These are phyloP conservation scores for Dicentrarchus labrax DNA, from an alignment of 2,113 vertebrate species.

Conservation along the genomic window DNA sequence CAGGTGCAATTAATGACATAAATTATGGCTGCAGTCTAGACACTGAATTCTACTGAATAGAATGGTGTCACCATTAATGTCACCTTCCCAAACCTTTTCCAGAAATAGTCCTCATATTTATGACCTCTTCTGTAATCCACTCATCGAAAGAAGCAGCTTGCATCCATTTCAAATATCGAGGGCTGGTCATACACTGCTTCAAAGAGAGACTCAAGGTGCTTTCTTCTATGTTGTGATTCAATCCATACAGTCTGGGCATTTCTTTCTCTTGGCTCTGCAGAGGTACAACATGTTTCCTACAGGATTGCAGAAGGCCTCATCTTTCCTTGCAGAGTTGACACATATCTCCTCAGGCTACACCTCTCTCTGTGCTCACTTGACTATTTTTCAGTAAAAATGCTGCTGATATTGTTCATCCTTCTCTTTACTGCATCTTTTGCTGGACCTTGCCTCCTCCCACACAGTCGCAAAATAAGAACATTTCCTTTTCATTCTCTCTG, in stretches of 20 bases:
- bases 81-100: conserved; percentile 3
- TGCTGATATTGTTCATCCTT: conserved; percentile 12
- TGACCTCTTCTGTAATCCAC: conserved; percentile 2
- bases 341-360: conserved; percentile 45
- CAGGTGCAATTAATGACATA: neutral
- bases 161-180: conserved; percentile 12
- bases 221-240: conserved; percentile 8
- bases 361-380: conserved; percentile 22
- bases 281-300: conserved; percentile 9
- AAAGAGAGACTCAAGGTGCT: neutral
- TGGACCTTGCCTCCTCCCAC: conserved; percentile 37
- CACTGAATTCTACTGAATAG: neutral
- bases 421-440: conserved; percentile 7
- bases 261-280: conserved; percentile 11
- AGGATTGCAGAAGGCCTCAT: conserved; percentile 28
- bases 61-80: neutral
- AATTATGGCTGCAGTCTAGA: neutral
- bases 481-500: neutral
- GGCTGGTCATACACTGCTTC: neutral
- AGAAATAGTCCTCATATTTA: neutral
- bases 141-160: conserved; percentile 4
- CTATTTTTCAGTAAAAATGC: neutral
- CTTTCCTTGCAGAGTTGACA: conserved; percentile 27
- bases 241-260: conserved; percentile 14
- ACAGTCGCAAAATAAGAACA: conserved; percentile 19